Evolutionary conservation across 2,888 invertebrate species (phyloP).

Genomic region (Drosophila tanythrix): DNA sequence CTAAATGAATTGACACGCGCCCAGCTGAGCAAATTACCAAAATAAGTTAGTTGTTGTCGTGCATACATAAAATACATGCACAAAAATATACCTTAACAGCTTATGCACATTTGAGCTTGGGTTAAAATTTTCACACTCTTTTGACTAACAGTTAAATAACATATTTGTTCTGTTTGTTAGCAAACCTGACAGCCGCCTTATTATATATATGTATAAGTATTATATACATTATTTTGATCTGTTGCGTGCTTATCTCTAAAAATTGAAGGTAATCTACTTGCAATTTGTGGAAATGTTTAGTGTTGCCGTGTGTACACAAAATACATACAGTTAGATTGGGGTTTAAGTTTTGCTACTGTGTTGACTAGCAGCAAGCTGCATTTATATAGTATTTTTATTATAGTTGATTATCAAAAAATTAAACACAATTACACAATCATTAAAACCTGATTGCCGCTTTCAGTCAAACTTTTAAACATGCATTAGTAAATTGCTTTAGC

Average conservation of each 20-base stretch:
- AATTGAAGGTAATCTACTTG: not conserved
- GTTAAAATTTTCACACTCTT: not conserved
- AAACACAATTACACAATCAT: not conserved
- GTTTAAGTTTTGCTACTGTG: not conserved
- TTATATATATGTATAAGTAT: not conserved
- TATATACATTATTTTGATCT: not conserved
- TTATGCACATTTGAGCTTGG: not conserved
- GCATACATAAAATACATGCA: not conserved
- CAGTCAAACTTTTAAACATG: not conserved
- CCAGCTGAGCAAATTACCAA: not conserved
- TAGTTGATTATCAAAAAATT: not conserved
- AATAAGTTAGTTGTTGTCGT: not conserved
- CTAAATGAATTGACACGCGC: constrained; percentile 3
- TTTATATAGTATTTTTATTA: not conserved
- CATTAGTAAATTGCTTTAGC: not conserved
- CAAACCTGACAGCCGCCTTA: not conserved
- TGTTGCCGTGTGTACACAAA: not conserved
- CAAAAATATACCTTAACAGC: not conserved
- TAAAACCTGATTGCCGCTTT: not conserved
- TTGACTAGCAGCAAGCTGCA: not conserved
- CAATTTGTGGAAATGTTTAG: not conserved
- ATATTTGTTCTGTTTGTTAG: not conserved
- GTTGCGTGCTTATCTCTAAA: not conserved
- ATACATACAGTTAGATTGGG: not conserved
- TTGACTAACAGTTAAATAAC: constrained; percentile 1